Base-by-base conservation (phyloP, 2,113 vertebrate genomes). In the Tupaia tana region DNA sequence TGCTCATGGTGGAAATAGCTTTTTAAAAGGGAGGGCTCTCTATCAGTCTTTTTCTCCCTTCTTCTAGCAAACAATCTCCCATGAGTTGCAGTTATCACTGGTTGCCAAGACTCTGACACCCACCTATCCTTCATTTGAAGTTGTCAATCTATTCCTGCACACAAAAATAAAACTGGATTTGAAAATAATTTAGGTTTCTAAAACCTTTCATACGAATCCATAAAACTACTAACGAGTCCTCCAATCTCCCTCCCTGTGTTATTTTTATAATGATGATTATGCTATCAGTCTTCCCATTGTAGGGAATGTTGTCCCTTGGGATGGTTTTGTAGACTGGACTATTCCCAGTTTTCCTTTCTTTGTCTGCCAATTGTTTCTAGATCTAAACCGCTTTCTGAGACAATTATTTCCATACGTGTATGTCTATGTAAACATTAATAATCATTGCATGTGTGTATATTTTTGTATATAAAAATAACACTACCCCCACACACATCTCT, bases 311-410 rank as follows among this genome's bases (percentile, higher is more conserved):
- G 29, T 98, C 98, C 89, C 97, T 95, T 79, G 97, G 94, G 94
- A 98, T 95, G 67, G 24, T 97, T 79, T 95, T 82, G 86, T 92
- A 97, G 89, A 82, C 95, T 97, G 93, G 90, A 96, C 85, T 27
- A 9, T 94, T 97, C 81, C 93, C 82, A 78, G 25, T 20, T 96
- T 98, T 97, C 80, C 92, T 77, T 97, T 78, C 77, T 97, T 97
- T 98, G 89, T 95, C 96, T 98, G 97, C 95, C 97, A 97, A n/a
- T 97, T 96, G 22, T 98, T 98, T 98, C 89, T 97, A 97, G 90
- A 98, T 96, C 24, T 12, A 97, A 98, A 95, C 63, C 7, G 92
- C 93, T 98, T 98, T 91, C 13, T 0, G 93, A 96, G 87, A 93
- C 83, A 91, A 98, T 98, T 96, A 94, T 88, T 98, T 97, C 92